These are phyloP conservation scores for Sinhomidia bicolor DNA, from an alignment of 2,888 invertebrate genomes.

Conservation along the genomic window DNA sequence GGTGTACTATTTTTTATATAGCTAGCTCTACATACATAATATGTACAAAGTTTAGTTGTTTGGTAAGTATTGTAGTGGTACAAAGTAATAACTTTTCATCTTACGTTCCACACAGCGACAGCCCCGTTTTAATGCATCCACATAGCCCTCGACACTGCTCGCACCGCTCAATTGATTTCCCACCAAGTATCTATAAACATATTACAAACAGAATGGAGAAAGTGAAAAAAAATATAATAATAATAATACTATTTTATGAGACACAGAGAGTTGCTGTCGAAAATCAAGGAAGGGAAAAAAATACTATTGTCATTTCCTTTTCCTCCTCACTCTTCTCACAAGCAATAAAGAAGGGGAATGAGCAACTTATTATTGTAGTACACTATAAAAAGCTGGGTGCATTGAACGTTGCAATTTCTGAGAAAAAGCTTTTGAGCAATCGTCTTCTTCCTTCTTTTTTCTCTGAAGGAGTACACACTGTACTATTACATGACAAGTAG, in stretches of 20 bases:
- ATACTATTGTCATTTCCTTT: slow-evolving; percentile 25
- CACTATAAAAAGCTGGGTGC: too few species aligned
- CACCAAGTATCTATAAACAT: slow-evolving; percentile 83
- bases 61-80: not conserved
- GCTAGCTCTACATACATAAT: not conserved
- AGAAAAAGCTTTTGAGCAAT: slow-evolving; percentile 6
- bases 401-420: not conserved
- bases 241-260: slow-evolving; percentile 33
- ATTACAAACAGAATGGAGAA: slow-evolving; percentile 49
- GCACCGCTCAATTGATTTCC: slow-evolving; percentile 85
- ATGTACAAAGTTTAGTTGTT: too few species aligned
- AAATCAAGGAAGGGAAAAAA: slow-evolving; percentile 40
- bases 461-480: not conserved
- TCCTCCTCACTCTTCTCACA: not conserved
- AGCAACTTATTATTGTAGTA: not conserved
- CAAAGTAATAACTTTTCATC: slow-evolving; percentile 76
- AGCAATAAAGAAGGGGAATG: not conserved
- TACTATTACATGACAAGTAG: too few species aligned
- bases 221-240: slow-evolving; percentile 53
- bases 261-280: not conserved
- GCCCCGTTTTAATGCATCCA: slow-evolving; percentile 84
- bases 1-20: not conserved
- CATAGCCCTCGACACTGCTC: slow-evolving; percentile 86
- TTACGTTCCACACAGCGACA: slow-evolving; percentile 85
- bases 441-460: not conserved